Base-by-base conservation (phyloP, 2,888 invertebrate species). In the Calameuta idolon region DNA sequence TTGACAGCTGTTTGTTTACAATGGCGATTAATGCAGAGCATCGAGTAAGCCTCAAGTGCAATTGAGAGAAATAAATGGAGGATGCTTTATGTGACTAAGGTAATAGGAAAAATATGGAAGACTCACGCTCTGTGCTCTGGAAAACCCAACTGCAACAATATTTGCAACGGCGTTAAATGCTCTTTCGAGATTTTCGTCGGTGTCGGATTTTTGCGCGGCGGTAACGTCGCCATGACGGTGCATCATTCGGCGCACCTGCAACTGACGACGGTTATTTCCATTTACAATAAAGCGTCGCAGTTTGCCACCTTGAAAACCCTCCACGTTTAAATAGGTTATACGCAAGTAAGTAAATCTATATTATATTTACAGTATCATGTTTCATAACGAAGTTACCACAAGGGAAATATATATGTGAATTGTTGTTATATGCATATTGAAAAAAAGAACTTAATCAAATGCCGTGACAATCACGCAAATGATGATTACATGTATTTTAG, bases 51-150 rank as follows among this genome's bases (percentile, higher is more conserved):
- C 33, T 74, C n/a, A 77, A 77, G 40, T 34, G 30, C 34, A n/a
- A 23, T 78, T 69, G 71, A 33, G 23, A 33, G 31, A 33, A 68
- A 69, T 12, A 69, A 69, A 69, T 35, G n/a, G 31, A 71, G 37
- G 75, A 75, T 33, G 71, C 76, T 74, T n/a, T 69, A 73, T 73
- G 15, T 34, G n/a, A 35, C 55, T 80, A 76, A 40, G 9, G 34
- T 33, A 40, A 79, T n/a, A 76, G 73, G 34, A 69, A 33, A 79
- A 69, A 33, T 71, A 74, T 75, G 74, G 74, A 83, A 78, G 81
- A 95, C 96, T 95, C 94, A 98, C 97, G 96, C 97, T 93, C 97
- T 94, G 87, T 96, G 95, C 92, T 95, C 96, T 5, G 96, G 95
- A 92, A 98, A 97, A 68, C 98, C 98, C 95, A 98, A 96, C 92